Conservation (phyloP, 30 jellyfish, hydroid and myxozoan species). For the Chrysaora quinquecirrha region DNA sequence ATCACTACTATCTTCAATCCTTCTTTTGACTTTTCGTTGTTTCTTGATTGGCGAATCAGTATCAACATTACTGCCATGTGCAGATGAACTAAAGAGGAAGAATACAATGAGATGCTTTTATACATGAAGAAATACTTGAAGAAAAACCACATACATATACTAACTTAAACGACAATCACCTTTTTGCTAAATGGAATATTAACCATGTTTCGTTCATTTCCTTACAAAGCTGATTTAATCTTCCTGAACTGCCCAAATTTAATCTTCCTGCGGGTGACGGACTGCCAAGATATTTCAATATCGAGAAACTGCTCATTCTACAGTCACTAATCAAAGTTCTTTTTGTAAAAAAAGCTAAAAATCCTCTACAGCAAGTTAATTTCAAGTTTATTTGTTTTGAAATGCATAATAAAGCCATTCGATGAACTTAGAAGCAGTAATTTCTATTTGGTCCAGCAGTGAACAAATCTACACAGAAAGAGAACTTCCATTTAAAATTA, state of each 20-base stretch:
- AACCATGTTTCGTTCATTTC: not conserved
- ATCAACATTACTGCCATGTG: not conserved
- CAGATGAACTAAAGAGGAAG: not conserved
- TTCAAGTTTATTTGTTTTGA: not conserved
- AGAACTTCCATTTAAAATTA: too few species aligned
- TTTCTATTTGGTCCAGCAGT: not conserved
- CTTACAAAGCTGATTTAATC: not conserved
- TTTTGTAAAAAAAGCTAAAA: not conserved
- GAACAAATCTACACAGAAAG: not conserved
- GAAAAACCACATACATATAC: not conserved
- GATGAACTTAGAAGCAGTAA: not conserved
- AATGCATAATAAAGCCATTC: not conserved
- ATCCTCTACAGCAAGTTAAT: not conserved
- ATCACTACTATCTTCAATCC: constrained; percentile 80
- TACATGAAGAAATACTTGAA: not conserved
- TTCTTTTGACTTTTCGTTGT: constrained; percentile 53
- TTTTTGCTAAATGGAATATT: too few species aligned
- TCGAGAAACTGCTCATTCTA: too few species aligned
- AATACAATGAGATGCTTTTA: not conserved
- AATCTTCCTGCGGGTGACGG: too few species aligned
- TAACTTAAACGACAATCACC: not conserved
- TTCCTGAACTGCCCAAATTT: not conserved
- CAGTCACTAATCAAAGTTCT: not conserved
- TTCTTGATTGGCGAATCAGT: constrained; percentile 56
- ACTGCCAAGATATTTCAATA: too few species aligned